Evolutionary conservation across 1,140 invertebrate genomes (phyloP).

Genomic region (Metaphire vulgaris): DNA sequence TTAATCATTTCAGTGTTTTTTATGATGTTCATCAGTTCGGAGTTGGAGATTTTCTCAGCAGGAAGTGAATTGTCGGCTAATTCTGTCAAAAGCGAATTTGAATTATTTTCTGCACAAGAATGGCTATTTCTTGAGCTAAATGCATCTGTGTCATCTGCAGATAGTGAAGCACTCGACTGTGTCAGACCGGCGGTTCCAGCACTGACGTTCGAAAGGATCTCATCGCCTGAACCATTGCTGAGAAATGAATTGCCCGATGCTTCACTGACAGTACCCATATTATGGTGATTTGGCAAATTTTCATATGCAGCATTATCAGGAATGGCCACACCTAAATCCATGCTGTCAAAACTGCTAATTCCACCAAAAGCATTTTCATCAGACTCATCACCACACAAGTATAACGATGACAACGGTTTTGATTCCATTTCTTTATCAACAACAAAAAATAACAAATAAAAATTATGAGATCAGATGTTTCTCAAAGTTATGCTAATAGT

Average conservation of each 20-base stretch:
- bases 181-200: too few relatives aligned
- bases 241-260: too few relatives aligned
- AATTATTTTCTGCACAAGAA: not conserved
- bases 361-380: slow-evolving; percentile 7
- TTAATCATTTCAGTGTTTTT: not conserved
- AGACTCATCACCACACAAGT: slow-evolving; percentile 17
- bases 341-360: slow-evolving; percentile 5
- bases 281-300: not conserved
- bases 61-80: not conserved
- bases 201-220: too few relatives aligned
- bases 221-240: too few relatives aligned
- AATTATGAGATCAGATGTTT: too few relatives aligned
- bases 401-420: slow-evolving; percentile 9
- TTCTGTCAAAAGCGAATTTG: not conserved
- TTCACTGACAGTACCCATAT: slow-evolving; percentile 1
- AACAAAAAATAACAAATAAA: not conserved
- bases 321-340: slow-evolving; percentile 5
- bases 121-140: not conserved
- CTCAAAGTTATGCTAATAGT: too few relatives aligned
- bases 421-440: slow-evolving; percentile 6
- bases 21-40: not conserved
- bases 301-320: too few relatives aligned
- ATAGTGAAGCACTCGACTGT: not conserved
- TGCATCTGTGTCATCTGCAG: not conserved
- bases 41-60: not conserved